phyloP scores from a whole-genome alignment of 2,888 invertebrate species.

The Cantharis lateralis region DNA sequence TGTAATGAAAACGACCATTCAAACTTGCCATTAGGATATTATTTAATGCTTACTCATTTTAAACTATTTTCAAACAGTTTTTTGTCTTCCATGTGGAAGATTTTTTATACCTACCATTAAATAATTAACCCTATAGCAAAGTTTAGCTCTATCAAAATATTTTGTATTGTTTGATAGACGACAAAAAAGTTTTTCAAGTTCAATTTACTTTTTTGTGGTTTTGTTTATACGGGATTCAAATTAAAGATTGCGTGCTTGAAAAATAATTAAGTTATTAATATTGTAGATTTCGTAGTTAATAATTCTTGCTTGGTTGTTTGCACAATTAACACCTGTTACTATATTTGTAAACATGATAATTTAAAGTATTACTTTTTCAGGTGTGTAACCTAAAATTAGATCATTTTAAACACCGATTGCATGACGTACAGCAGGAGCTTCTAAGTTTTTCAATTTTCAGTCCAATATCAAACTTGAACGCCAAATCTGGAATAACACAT shows the following conservation, averaged over 20 bases:
- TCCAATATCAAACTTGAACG: too few species aligned
- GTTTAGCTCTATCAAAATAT: background rate
- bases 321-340: background rate
- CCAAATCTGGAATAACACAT: too few species aligned
- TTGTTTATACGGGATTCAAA: background rate
- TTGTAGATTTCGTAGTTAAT: background rate
- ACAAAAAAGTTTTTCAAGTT: background rate
- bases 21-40: slow-evolving; percentile 17
- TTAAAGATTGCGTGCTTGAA: background rate
- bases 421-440: background rate
- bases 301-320: background rate
- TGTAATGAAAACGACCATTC: slow-evolving; percentile 13
- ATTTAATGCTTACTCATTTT: slow-evolving; percentile 16
- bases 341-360: background rate
- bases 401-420: background rate
- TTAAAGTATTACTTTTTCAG: background rate
- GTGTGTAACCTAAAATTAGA: background rate
- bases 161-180: background rate
- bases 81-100: background rate
- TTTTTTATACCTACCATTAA: background rate
- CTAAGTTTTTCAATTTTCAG: too few species aligned
- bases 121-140: background rate
- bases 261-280: background rate
- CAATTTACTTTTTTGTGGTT: background rate
- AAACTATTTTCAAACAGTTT: background rate